phyloP scores from a whole-genome alignment of 2,797 vertebrate genomes.

The Darevskia nairensis region DNA sequence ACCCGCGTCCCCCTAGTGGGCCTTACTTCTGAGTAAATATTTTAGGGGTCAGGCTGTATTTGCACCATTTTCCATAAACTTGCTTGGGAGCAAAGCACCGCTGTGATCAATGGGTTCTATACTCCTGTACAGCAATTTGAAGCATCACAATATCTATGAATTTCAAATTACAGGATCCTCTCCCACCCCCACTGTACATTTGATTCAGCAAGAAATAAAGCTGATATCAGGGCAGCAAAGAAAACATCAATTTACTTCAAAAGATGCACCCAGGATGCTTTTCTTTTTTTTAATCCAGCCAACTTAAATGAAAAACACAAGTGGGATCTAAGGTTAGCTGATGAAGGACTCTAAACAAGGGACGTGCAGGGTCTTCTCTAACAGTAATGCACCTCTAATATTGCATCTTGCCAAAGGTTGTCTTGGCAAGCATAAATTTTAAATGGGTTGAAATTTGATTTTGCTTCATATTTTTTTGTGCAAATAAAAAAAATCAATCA shows the following conservation, averaged over 20 bases:
- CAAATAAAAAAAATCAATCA: constrained; percentile 82
- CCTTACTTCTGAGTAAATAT: not conserved
- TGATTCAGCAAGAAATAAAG: constrained; percentile 15
- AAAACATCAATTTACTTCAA: constrained; percentile 19
- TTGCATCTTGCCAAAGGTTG: constrained; percentile 65
- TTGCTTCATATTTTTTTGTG: constrained; percentile 74
- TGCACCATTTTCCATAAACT: not conserved
- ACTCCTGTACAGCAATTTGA: not conserved
- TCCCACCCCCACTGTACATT: not conserved
- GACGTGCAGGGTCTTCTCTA: constrained; percentile 54
- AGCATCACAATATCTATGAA: not conserved
- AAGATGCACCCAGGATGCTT: not conserved
- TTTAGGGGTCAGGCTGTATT: not conserved
- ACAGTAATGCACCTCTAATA: constrained; percentile 60
- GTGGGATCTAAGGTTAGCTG: constrained; percentile 29
- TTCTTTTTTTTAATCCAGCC: constrained; percentile 8
- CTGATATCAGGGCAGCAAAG: not conserved
- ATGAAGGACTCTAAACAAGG: constrained; percentile 55
- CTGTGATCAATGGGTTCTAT: not conserved
- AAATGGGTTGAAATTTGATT: constrained; percentile 74
- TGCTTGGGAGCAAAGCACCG: not conserved
- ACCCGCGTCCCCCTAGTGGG: no score
- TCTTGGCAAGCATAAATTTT: constrained; percentile 75
- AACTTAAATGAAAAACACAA: constrained; percentile 42
- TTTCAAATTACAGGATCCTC: constrained; percentile 5